phyloP scores from a whole-genome alignment of 2,113 vertebrate genomes.

The Ramphastos sulfuratus region DNA sequence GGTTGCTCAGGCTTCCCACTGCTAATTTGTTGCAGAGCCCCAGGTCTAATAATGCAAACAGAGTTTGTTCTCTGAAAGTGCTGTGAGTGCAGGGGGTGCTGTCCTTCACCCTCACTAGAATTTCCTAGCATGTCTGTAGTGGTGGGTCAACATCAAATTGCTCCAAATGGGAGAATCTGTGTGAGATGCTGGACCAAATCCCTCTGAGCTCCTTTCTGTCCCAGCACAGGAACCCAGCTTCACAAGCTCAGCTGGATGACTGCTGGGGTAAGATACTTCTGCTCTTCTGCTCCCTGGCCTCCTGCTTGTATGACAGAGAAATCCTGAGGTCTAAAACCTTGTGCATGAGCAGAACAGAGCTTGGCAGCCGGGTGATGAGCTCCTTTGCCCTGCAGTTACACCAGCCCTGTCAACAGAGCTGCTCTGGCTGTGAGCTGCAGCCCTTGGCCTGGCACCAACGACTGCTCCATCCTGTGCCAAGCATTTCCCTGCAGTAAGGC shows the following conservation, averaged over 20 bases:
- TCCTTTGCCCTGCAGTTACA: neutral
- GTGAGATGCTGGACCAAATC: neutral
- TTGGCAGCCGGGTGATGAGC: neutral
- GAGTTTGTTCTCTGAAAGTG: neutral
- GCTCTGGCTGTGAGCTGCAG: rapidly evolving
- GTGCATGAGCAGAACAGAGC: neutral
- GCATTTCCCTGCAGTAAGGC: neutral
- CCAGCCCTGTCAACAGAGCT: neutral
- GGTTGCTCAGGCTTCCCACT: neutral
- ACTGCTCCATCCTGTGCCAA: neutral
- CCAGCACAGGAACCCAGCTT: neutral
- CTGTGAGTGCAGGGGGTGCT: neutral
- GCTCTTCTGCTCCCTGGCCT: neutral
- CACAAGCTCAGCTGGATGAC: neutral
- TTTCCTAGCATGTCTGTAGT: neutral
- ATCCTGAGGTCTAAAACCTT: neutral
- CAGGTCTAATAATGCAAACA: neutral
- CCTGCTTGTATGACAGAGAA: neutral
- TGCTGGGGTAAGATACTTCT: neutral
- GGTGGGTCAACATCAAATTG: neutral
- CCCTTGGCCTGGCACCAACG: neutral
- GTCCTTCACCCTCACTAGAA: neutral
- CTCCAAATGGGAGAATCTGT: neutral
- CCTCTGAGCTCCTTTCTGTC: neutral
- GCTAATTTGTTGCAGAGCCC: neutral